These are phyloP conservation scores for Dolomedes plantarius DNA, from an alignment of 2,888 invertebrate genomes.

Conservation along the genomic window DNA sequence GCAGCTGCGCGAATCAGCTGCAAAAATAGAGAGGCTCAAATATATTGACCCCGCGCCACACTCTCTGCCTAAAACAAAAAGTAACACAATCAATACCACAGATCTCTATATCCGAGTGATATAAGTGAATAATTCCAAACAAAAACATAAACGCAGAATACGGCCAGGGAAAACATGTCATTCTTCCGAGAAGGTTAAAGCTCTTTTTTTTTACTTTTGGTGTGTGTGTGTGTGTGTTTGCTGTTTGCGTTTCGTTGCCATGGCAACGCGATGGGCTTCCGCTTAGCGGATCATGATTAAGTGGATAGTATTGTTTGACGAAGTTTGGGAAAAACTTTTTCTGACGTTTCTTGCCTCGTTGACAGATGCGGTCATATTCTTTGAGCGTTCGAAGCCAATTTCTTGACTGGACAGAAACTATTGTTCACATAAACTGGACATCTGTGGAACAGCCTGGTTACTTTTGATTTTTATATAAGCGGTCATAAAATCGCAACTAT, in stretches of 20 bases:
- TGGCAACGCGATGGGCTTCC: conserved; percentile 29
- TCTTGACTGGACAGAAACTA: too few species aligned
- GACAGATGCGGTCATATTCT: too few species aligned
- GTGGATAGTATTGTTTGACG: not conserved
- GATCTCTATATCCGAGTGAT: not conserved
- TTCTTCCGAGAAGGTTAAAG: conserved; percentile 56
- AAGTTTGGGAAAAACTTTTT: not conserved
- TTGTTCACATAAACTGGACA: too few species aligned
- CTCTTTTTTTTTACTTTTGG: too few species aligned
- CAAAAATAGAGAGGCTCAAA: too few species aligned
- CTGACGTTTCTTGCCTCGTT: not conserved
- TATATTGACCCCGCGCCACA: too few species aligned
- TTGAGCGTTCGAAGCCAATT: too few species aligned
- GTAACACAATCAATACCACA: not conserved
- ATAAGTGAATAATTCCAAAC: conserved; percentile 12
- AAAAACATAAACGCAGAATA: conserved; percentile 2
- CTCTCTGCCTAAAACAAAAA: not conserved
- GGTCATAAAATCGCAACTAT: too few species aligned
- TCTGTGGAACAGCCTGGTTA: too few species aligned
- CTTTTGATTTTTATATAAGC: too few species aligned
- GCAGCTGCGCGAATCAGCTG: too few species aligned
- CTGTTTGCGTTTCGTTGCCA: conserved; percentile 38
- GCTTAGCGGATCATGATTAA: conserved; percentile 18
- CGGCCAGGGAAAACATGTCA: not conserved
- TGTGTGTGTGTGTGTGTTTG: too few species aligned